Base-by-base conservation (phyloP, 2,797 vertebrate species). In the Sebastes trivittatus region DNA sequence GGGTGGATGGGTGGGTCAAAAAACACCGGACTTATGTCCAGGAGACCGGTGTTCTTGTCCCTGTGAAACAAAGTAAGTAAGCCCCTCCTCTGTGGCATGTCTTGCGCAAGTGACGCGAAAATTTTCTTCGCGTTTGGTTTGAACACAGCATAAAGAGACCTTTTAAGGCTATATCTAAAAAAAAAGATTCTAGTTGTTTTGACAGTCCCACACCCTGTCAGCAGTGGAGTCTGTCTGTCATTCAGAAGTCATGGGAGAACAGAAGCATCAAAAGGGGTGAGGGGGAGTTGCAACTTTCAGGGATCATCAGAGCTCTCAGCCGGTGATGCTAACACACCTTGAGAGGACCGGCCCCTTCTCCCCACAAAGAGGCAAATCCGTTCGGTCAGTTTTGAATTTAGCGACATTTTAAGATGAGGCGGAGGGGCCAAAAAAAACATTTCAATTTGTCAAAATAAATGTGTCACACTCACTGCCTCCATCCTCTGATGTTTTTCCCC, bases 371-470 rank as follows among this genome's bases (percentile, higher is more conserved):
- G 71, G 83, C 72, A 88, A 92, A 94, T 93, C 85, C 23, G 64
- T 87, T 90, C 52, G 64, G 92, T 93, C 92, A 92, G 89, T 88
- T 58, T 90, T 90, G 93, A 91, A 93, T 89, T 90, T 90, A 88
- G 83, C 75, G 55, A 89, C 88, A 91, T 94, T 94, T 93, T 83
- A 91, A 87, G 80, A 92, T 82, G 72, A 84, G 67, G 76, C 54
- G 54, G 68, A 85, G 59, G 74, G 46, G 52, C 22, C 22, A 61
- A 69, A 78, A 85, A 83, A 86, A 71, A 11, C 30, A 69, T 62
- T 90, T 90, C 71, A 85, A 85, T 89, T 94, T 94, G 92, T 95
- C 93, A 91, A 91, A 92, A 91, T 87, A 93, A 89, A 94, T 91
- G 86, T 85, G 80, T 90, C 80, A 86, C 81, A 85, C 66, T 85